Percentiles rank a stretch among this genome's conserved stretches.
These are phyloP conservation scores for Drosophila parabipectinata DNA, from an alignment of 1,140 invertebrate species.

Conservation along the genomic window DNA sequence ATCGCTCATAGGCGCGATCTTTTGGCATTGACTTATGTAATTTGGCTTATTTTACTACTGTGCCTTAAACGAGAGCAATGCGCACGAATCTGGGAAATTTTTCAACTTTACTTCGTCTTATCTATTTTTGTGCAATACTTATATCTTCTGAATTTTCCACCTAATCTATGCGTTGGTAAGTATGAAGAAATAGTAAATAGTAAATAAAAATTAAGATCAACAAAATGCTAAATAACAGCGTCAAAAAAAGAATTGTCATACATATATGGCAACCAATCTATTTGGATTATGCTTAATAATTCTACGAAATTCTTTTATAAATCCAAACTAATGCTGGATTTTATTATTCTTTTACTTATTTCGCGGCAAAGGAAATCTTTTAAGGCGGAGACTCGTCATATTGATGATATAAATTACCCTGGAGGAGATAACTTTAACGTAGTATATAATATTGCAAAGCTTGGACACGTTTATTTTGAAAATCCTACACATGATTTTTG, in stretches of 20 bases:
- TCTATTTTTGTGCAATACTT: slow-evolving; percentile 95
- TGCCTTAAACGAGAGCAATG: slow-evolving; percentile 87
- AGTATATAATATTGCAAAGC: slow-evolving; percentile 86
- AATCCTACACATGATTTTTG: slow-evolving; percentile 92
- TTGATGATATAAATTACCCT: slow-evolving; percentile 85
- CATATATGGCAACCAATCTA: not conserved
- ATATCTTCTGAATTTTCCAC: slow-evolving; percentile 94
- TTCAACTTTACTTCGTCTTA: slow-evolving; percentile 91
- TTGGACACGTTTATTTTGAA: slow-evolving; percentile 85
- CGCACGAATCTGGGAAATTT: slow-evolving; percentile 93
- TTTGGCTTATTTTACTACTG: slow-evolving; percentile 93
- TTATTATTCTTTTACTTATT: slow-evolving; percentile 94
- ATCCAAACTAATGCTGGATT: slow-evolving; percentile 94
- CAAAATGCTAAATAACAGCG: not conserved
- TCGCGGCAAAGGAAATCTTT: slow-evolving; percentile 95
- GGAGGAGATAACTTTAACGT: slow-evolving; percentile 87
- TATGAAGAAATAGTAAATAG: slow-evolving; percentile 18
- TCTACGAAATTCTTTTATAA: slow-evolving; percentile 19
- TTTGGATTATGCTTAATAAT: slow-evolving; percentile 20
- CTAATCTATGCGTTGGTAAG: slow-evolving; percentile 89
- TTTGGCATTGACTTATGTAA: slow-evolving; percentile 93
- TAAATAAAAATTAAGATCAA: not conserved
- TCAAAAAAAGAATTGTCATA: not conserved
- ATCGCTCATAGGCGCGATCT: slow-evolving; percentile 96
- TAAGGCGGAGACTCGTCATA: slow-evolving; percentile 88